These are phyloP conservation scores for Araneus ventricosus DNA, from an alignment of 1,140 invertebrate genomes.

Conservation along the genomic window DNA sequence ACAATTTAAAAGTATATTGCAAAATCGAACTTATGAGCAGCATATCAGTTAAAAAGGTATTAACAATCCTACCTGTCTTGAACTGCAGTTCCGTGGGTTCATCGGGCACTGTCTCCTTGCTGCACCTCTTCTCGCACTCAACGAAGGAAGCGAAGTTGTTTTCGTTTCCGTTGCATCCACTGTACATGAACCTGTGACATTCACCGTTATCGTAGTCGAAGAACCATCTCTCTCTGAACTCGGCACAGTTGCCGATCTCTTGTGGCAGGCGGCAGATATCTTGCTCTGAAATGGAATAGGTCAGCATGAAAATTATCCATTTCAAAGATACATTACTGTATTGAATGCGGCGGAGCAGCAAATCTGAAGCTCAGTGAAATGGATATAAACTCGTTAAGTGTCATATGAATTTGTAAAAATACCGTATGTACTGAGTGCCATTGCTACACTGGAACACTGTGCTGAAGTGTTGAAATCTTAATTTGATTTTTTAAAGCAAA, in stretches of 20 bases:
- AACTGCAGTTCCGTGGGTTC: slow-evolving; percentile 26
- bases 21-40: too few species aligned
- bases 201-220: slow-evolving; percentile 89
- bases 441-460: too few species aligned
- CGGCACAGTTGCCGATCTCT: slow-evolving; percentile 83
- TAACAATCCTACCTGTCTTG: slow-evolving; percentile 1
- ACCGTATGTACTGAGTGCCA: too few species aligned
- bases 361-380: too few species aligned
- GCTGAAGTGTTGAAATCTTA: too few species aligned
- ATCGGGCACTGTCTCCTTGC: slow-evolving; percentile 78
- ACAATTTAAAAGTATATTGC: too few species aligned
- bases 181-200: slow-evolving; percentile 90
- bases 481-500: too few species aligned
- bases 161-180: slow-evolving; percentile 91
- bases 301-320: not conserved
- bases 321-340: not conserved
- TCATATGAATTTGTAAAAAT: too few species aligned
- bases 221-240: slow-evolving; percentile 88
- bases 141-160: slow-evolving; percentile 90
- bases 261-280: slow-evolving; percentile 85
- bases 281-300: slow-evolving; percentile 54
- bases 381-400: too few species aligned
- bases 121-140: slow-evolving; percentile 90
- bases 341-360: too few species aligned
- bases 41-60: not conserved